phyloP scores from a whole-genome alignment of 2,113 vertebrate species.

The Crocuta crocuta region DNA sequence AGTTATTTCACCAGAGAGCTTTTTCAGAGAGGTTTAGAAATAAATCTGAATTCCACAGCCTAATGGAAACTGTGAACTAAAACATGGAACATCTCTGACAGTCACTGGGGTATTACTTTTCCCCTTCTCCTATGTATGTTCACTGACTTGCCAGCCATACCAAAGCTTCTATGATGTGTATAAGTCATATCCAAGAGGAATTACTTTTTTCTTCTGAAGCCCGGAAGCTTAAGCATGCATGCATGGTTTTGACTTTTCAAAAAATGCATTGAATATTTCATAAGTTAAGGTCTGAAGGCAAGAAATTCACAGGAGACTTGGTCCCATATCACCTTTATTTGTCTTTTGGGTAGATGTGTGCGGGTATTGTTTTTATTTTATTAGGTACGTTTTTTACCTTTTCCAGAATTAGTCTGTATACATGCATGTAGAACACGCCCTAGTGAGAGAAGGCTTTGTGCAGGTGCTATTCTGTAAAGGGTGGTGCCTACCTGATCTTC shows the following conservation, averaged over 20 bases:
- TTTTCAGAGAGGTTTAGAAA: conserved; percentile 78
- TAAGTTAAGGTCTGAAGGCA: conserved; percentile 73
- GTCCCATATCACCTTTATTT: neutral
- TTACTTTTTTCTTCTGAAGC: conserved; percentile 68
- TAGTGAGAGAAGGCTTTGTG: neutral
- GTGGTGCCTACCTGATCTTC: neutral
- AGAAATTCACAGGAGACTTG: conserved; percentile 60
- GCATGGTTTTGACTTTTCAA: conserved; percentile 81
- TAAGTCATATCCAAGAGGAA: conserved; percentile 79
- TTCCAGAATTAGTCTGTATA: neutral
- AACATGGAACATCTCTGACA: conserved; percentile 71
- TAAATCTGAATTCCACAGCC: conserved; percentile 75
- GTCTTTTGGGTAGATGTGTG: neutral
- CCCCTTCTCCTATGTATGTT: conserved; percentile 38
- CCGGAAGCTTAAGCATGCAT: conserved; percentile 53
- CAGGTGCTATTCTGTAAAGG: neutral
- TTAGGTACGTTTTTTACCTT: neutral
- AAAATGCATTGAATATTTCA: conserved; percentile 82
- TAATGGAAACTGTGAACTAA: conserved; percentile 65
- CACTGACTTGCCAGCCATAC: conserved; percentile 47
- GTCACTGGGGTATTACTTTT: conserved; percentile 54
- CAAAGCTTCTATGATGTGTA: conserved; percentile 47
- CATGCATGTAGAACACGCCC: neutral
- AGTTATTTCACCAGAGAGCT: conserved; percentile 73
- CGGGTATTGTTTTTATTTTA: conserved; percentile 31